A percentile compares a stretch with the other conserved stretches of the same genome.
Evolutionary conservation across 35 echinoderm and acorn worm genomes (phyloP).

Genomic region (Eucidaris tribuloides): DNA sequence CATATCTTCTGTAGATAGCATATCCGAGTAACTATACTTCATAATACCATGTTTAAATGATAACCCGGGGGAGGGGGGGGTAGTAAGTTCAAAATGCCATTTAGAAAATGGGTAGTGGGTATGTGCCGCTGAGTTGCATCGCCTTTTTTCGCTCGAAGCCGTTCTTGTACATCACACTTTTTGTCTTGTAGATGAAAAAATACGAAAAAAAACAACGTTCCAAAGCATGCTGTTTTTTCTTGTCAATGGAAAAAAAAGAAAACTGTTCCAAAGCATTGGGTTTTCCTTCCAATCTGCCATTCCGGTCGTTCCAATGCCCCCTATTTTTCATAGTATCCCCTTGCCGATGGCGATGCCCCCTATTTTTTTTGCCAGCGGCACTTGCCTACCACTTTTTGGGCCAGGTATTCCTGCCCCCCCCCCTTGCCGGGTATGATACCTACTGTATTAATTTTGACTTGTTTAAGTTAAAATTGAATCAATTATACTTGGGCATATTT

Average conservation of each 20-base stretch:
- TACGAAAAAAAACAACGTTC: slow-evolving; percentile 23
- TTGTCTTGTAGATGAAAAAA: slow-evolving; percentile 31
- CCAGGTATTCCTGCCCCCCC: slow-evolving; percentile 30
- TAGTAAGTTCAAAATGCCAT: slow-evolving; percentile 21
- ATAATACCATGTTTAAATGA: slow-evolving; percentile 35
- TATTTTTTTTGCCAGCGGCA: slow-evolving; percentile 30
- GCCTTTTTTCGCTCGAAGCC: slow-evolving; percentile 26
- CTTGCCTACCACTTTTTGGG: slow-evolving; percentile 27
- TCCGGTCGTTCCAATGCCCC: slow-evolving; percentile 31
- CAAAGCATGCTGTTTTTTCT: slow-evolving; percentile 31
- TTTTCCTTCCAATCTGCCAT: slow-evolving; percentile 33
- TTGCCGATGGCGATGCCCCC: slow-evolving; percentile 26
- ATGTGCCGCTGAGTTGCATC: slow-evolving; percentile 26
- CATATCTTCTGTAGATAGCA: slow-evolving; percentile 31
- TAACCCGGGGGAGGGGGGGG: slow-evolving; percentile 29
- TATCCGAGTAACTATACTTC: slow-evolving; percentile 30
- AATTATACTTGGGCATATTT: slow-evolving; percentile 32
- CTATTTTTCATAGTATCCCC: slow-evolving; percentile 24
- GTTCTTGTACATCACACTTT: slow-evolving; percentile 28
- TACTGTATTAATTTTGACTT: slow-evolving; percentile 32
- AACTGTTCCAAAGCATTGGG: slow-evolving; percentile 30
- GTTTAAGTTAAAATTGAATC: slow-evolving; percentile 30
- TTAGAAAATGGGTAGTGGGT: slow-evolving; percentile 28
- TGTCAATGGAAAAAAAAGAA: slow-evolving; percentile 25
- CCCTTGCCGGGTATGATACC: slow-evolving; percentile 24